Conservation (phyloP, 1,140 invertebrate genomes). For the Drosophila seguyi region DNA sequence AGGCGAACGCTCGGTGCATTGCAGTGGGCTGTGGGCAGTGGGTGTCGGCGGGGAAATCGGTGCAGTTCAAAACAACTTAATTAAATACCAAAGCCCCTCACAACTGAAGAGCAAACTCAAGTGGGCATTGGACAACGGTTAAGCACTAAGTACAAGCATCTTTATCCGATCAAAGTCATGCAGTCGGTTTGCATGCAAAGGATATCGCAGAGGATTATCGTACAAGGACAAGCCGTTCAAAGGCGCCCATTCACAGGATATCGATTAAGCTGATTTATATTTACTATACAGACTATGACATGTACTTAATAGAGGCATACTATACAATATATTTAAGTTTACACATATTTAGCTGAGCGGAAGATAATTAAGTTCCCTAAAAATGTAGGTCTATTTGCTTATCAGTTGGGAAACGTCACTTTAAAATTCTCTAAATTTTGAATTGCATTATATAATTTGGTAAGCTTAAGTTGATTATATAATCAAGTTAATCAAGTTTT, state of each 20-base stretch:
- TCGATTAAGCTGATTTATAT: conserved; percentile 35
- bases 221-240: conserved; percentile 22
- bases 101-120: conserved; percentile 64
- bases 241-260: conserved; percentile 9
- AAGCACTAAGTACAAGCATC: conserved; percentile 41
- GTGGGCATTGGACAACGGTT: conserved; percentile 45
- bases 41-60: conserved; percentile 40
- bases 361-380: background rate
- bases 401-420: background rate
- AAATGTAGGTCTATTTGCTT: background rate
- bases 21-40: conserved; percentile 17
- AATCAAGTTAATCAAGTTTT: no score
- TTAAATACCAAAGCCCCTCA: conserved; percentile 48
- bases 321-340: conserved; percentile 12
- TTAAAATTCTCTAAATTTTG: background rate
- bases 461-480: background rate
- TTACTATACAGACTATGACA: conserved; percentile 8
- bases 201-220: conserved; percentile 12
- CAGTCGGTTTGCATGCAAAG: conserved; percentile 40
- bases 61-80: conserved; percentile 39
- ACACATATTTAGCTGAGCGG: conserved; percentile 8
- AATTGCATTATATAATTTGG: no score
- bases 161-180: conserved; percentile 37
- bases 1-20: conserved; percentile 77
- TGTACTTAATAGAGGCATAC: conserved; percentile 31